Percentiles rank a stretch among this genome's conserved stretches.
Conservation (phyloP, 2,888 invertebrate genomes). For the Tineola bisselliella region DNA sequence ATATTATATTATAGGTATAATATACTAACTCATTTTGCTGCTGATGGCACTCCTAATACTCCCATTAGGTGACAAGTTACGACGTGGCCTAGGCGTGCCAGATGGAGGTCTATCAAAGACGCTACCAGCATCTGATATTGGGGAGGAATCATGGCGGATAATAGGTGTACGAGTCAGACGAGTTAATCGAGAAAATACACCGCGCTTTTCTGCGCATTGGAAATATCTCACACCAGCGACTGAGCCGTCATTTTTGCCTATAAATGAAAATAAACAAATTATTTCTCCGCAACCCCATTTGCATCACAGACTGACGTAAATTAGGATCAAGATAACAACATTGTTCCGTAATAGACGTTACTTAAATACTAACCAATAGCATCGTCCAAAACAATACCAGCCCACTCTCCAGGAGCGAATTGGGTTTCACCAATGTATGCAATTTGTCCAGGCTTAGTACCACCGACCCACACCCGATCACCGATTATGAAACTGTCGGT, state of each 20-base stretch:
- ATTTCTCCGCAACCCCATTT: too few species aligned
- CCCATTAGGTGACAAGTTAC: slow-evolving; percentile 58
- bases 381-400: slow-evolving; percentile 95
- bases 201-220: slow-evolving; percentile 90
- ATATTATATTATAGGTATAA: not conserved
- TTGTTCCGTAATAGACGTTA: not conserved
- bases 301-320: too few species aligned
- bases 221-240: slow-evolving; percentile 93
- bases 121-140: slow-evolving; percentile 57
- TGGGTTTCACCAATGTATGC: slow-evolving; percentile 95
- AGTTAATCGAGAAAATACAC: slow-evolving; percentile 92
- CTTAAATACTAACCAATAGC: slow-evolving; percentile 77
- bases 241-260: slow-evolving; percentile 97
- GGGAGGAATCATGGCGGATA: slow-evolving; percentile 53
- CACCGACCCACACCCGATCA: slow-evolving; percentile 93
- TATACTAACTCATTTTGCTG: slow-evolving; percentile 61
- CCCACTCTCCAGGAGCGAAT: slow-evolving; percentile 98
- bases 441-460: slow-evolving; percentile 89
- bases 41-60: slow-evolving; percentile 61
- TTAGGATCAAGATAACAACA: too few species aligned
- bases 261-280: slow-evolving; percentile 20
- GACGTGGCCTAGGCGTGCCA: slow-evolving; percentile 48
- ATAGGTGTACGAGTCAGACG: slow-evolving; percentile 82
- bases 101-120: slow-evolving; percentile 58
- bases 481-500: slow-evolving; percentile 97